Evolutionary conservation across 1,140 invertebrate species (phyloP).

Genomic region (Cydia amplana): DNA sequence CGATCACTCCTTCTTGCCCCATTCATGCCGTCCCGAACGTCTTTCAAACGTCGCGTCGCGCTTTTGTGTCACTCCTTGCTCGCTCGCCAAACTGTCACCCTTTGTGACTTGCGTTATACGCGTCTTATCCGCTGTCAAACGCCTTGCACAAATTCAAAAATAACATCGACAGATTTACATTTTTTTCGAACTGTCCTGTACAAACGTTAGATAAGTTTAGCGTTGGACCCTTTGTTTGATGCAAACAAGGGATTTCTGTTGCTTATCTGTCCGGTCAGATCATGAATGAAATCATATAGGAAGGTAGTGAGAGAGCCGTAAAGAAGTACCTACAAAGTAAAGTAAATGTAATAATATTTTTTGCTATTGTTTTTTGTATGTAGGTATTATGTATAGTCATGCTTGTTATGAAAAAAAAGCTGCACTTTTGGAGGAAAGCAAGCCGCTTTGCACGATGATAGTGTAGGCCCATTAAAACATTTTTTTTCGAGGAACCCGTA

Average conservation of each 20-base stretch:
- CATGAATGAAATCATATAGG: conserved; percentile 48
- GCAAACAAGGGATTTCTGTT: conserved; percentile 72
- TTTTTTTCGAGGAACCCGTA: no score
- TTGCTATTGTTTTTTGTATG: not conserved
- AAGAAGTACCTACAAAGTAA: conserved; percentile 35
- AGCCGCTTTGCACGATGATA: no score
- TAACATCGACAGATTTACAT: conserved; percentile 65
- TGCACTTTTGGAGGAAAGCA: no score
- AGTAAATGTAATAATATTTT: not conserved
- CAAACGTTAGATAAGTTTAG: conserved; percentile 76
- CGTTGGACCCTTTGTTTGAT: conserved; percentile 69
- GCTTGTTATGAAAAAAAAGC: no score
- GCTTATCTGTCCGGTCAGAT: conserved; percentile 64
- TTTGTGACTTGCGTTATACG: conserved; percentile 54
- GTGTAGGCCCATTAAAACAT: no score
- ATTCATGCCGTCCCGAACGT: conserved; percentile 61
- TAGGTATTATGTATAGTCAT: not conserved
- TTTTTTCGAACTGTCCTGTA: conserved; percentile 65
- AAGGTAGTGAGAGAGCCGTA: conserved; percentile 40
- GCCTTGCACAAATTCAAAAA: conserved; percentile 79
- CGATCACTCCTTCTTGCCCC: conserved; percentile 74
- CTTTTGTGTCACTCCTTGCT: conserved; percentile 65
- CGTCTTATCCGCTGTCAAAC: conserved; percentile 71
- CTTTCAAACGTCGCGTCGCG: conserved; percentile 62
- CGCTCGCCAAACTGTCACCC: conserved; percentile 65